Evolutionary conservation across 2,888 invertebrate genomes (phyloP).

Genomic region (Drosophila sordidula): DNA sequence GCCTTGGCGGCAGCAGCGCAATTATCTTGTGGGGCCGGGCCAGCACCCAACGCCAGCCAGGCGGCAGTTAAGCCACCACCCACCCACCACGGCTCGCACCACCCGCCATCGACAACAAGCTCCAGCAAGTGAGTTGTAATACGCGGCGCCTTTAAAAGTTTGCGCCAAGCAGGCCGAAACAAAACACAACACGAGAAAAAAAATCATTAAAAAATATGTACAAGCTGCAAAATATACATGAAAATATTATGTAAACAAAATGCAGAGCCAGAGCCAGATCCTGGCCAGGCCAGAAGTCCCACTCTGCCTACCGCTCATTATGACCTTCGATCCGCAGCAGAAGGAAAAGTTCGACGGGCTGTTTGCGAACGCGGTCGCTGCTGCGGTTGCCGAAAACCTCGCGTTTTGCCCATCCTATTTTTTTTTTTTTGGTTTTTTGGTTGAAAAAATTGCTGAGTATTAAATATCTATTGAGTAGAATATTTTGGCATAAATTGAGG

Average conservation of each 20-base stretch:
- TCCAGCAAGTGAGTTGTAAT: slow-evolving; percentile 63
- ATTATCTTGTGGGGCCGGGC: slow-evolving; percentile 53
- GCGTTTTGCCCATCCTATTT: slow-evolving; percentile 6
- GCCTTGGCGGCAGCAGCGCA: slow-evolving; percentile 49
- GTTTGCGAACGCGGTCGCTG: slow-evolving; percentile 47
- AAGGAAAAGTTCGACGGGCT: slow-evolving; percentile 49
- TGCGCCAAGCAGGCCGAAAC: slow-evolving; percentile 26
- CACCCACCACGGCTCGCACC: neutral
- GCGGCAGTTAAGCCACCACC: slow-evolving; percentile 21
- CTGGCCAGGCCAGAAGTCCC: too few relatives aligned
- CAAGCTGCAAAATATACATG: slow-evolving; percentile 68
- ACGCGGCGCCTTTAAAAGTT: slow-evolving; percentile 61
- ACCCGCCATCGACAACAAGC: neutral
- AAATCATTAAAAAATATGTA: slow-evolving; percentile 70
- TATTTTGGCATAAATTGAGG: slow-evolving; percentile 55
- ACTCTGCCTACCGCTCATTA: slow-evolving; percentile 55
- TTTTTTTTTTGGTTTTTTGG: neutral
- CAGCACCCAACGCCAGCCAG: neutral
- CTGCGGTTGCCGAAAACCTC: slow-evolving; percentile 55
- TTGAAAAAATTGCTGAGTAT: slow-evolving; percentile 61
- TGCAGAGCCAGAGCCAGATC: slow-evolving; percentile 32
- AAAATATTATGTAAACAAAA: slow-evolving; percentile 71
- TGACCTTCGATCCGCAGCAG: slow-evolving; percentile 48
- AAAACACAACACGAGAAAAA: slow-evolving; percentile 10
- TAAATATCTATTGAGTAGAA: slow-evolving; percentile 75